phyloP scores from a whole-genome alignment of 2,797 vertebrate species.

The Smutsia temminckii region DNA sequence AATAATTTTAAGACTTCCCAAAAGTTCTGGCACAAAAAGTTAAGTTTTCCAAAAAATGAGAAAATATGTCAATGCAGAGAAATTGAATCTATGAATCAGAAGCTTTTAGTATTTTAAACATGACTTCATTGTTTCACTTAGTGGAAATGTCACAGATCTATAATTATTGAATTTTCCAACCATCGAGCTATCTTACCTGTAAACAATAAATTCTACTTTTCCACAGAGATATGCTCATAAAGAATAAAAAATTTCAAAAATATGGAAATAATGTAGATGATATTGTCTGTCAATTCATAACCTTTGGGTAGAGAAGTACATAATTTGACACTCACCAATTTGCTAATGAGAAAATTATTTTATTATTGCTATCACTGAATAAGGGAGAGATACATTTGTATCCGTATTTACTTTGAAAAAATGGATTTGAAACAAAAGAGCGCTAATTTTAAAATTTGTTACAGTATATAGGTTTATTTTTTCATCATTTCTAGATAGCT shows the following conservation, averaged over 20 bases:
- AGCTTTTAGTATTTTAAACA: background rate
- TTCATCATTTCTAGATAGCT: background rate
- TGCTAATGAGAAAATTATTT: background rate
- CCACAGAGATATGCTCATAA: background rate
- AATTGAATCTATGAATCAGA: background rate
- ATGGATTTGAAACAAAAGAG: background rate
- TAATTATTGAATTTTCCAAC: conserved; percentile 21
- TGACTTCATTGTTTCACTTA: background rate
- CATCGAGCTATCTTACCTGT: background rate
- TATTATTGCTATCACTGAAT: background rate
- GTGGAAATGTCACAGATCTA: background rate
- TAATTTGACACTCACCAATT: background rate
- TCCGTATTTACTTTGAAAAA: background rate
- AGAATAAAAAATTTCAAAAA: background rate
- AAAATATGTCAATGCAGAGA: background rate
- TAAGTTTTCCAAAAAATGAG: conserved; percentile 23
- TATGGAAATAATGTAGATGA: background rate
- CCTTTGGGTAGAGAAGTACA: background rate
- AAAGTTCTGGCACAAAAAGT: background rate
- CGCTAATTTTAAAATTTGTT: background rate
- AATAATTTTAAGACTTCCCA: conserved; percentile 23
- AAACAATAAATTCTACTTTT: background rate
- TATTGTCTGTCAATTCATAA: background rate
- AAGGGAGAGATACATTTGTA: background rate
- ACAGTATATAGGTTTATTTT: background rate